Conservation (phyloP, 2,888 invertebrate species). For the Mechanitis mazaeus region DNA sequence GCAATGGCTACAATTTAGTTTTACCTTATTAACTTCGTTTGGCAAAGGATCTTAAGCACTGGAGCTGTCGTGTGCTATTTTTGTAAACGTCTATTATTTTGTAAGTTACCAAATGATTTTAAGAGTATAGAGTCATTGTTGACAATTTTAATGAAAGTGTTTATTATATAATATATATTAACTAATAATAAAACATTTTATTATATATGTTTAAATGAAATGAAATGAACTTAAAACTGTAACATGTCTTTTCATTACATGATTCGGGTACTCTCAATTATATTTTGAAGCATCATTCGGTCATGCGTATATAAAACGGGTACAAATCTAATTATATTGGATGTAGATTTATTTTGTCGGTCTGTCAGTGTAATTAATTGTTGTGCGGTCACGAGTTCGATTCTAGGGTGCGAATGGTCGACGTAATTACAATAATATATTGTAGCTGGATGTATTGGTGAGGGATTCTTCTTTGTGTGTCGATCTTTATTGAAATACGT, state of each 20-base stretch:
- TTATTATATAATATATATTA: too few species aligned
- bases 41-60: background rate
- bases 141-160: too few species aligned
- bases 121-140: background rate
- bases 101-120: background rate
- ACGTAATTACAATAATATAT: conserved; percentile 48
- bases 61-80: background rate
- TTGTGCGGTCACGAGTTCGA: conserved; percentile 54
- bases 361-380: conserved; percentile 70
- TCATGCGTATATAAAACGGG: conserved; percentile 25
- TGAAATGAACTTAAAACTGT: too few species aligned
- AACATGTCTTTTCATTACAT: too few species aligned
- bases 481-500: conserved; percentile 3
- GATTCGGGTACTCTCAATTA: background rate
- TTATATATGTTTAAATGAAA: too few species aligned
- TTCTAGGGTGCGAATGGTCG: conserved; percentile 34
- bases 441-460: conserved; percentile 14
- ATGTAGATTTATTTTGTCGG: conserved; percentile 62
- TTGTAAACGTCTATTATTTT: background rate
- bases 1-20: conserved; percentile 1
- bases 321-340: conserved; percentile 57
- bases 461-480: conserved; percentile 20
- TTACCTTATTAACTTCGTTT: conserved; percentile 6
- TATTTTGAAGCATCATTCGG: background rate
- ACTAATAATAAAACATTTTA: too few species aligned